Percentiles rank a stretch among this genome's conserved stretches.
Conservation (phyloP, 2,797 vertebrate species). For the Merluccius polli region DNA sequence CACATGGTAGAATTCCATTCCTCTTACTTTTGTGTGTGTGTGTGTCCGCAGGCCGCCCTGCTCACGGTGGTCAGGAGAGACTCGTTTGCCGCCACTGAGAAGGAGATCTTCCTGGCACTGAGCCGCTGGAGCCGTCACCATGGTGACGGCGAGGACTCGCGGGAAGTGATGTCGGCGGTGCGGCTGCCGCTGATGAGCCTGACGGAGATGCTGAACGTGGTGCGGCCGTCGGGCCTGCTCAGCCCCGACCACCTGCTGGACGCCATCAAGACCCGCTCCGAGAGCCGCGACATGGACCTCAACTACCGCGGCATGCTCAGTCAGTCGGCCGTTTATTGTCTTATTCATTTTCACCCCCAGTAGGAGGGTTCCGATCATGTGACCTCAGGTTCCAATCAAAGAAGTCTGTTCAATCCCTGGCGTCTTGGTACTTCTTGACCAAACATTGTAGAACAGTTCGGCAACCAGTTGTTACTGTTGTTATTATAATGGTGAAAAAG, state of each 20-base stretch:
- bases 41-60: constrained; percentile 77
- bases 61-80: constrained; percentile 86
- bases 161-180: constrained; percentile 91
- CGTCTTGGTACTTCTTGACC: no score
- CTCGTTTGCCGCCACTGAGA: constrained; percentile 93
- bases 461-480: no score
- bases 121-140: constrained; percentile 92
- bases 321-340: no score
- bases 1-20: neutral
- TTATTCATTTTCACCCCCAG: no score
- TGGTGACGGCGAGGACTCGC: constrained; percentile 71
- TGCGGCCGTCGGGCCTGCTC: constrained; percentile 86
- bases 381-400: neutral
- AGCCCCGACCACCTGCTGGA: constrained; percentile 94
- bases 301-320: constrained; percentile 97
- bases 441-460: no score
- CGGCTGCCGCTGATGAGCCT: constrained; percentile 96
- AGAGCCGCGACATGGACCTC: constrained; percentile 98
- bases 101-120: constrained; percentile 94
- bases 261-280: constrained; percentile 94
- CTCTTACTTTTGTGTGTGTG: neutral
- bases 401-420: neutral
- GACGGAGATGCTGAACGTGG: constrained; percentile 92
- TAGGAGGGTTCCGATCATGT: neutral
- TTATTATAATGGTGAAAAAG: no score